Evolutionary conservation across 2,113 vertebrate genomes (phyloP).

Genomic region (Oceanodroma tethys): DNA sequence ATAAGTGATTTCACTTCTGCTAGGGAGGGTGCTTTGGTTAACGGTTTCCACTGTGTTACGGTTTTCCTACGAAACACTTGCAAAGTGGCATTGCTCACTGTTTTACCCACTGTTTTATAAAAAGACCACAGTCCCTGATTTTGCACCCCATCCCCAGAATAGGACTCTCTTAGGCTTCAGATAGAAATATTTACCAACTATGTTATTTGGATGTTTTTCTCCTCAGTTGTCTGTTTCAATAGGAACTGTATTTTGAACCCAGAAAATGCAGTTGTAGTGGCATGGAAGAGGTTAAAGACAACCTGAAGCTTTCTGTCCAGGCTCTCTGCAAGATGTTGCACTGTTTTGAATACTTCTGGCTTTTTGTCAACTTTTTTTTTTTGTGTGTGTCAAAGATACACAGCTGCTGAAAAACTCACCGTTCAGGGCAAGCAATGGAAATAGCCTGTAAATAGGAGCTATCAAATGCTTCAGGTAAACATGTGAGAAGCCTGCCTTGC

Average conservation of each 20-base stretch:
- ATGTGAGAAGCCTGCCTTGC: neutral
- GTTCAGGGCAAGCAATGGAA: neutral
- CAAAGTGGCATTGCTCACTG: neutral
- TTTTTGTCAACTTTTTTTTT: neutral
- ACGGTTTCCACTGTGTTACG: neutral
- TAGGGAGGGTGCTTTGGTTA: neutral
- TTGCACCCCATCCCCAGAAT: neutral
- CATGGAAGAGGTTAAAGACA: neutral
- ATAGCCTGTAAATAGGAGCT: neutral
- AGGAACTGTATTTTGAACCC: neutral
- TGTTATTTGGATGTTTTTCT: neutral
- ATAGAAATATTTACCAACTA: neutral
- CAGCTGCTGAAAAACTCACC: neutral
- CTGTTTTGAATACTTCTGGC: neutral
- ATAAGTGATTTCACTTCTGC: neutral
- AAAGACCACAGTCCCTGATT: neutral
- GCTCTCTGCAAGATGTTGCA: neutral
- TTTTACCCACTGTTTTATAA: neutral
- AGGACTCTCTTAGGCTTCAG: neutral
- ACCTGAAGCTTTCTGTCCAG: neutral
- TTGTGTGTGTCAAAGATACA: neutral
- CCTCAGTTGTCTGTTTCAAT: neutral
- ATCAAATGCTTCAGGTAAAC: neutral
- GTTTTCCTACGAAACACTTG: neutral
- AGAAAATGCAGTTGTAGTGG: neutral